These are phyloP conservation scores for Podarcis raffonei DNA, from an alignment of 2,113 vertebrate genomes.

Conservation along the genomic window DNA sequence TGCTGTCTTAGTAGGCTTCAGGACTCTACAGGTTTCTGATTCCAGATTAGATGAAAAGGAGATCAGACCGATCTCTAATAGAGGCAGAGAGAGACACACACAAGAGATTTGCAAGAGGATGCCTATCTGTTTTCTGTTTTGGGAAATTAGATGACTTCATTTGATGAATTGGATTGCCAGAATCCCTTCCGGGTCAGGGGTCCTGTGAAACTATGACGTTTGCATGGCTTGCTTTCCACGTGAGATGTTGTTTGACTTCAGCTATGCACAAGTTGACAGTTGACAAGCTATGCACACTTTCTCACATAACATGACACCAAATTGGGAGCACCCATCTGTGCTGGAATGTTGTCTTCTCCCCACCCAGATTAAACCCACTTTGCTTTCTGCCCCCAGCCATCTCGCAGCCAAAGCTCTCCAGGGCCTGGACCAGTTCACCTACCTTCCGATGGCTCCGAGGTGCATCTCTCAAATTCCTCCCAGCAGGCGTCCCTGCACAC, in stretches of 20 bases:
- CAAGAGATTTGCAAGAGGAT: neutral
- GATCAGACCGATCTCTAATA: neutral
- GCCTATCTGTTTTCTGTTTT: neutral
- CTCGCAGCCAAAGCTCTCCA: slow-evolving; percentile 16
- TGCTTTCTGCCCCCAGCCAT: neutral
- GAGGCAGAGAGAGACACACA: neutral
- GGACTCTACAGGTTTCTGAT: neutral
- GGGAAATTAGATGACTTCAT: neutral
- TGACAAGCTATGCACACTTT: neutral
- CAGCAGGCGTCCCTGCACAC: neutral
- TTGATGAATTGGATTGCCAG: neutral
- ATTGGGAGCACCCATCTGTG: neutral
- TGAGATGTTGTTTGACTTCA: neutral
- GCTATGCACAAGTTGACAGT: no score
- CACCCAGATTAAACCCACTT: no score
- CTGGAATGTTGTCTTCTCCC: neutral
- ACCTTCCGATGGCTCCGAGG: neutral
- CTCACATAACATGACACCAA: neutral
- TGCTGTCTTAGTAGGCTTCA: no score
- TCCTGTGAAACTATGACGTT: neutral
- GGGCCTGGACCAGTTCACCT: neutral
- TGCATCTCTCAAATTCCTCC: neutral
- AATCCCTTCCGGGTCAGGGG: neutral
- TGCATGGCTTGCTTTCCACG: neutral
- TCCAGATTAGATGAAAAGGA: neutral